Evolutionary conservation across 2,888 invertebrate species (phyloP).

Genomic region (Isoperla grammatica): DNA sequence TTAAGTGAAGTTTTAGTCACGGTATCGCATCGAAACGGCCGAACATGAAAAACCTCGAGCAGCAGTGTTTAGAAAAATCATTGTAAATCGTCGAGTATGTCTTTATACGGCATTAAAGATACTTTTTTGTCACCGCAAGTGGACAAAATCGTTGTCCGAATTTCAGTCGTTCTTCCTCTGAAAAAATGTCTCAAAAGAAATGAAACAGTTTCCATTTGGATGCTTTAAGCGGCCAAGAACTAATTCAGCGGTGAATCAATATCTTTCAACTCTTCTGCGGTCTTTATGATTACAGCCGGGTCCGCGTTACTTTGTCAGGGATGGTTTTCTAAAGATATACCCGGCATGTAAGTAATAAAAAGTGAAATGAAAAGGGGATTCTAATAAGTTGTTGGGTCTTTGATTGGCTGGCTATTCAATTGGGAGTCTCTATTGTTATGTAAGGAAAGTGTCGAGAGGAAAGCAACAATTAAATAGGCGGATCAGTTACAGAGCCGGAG

Average conservation of each 20-base stretch:
- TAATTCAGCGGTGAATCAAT: neutral
- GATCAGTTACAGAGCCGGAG: neutral
- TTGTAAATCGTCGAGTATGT: slow-evolving; percentile 5
- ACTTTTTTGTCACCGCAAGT: neutral
- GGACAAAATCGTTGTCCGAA: slow-evolving; percentile 11
- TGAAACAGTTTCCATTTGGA: slow-evolving; percentile 12
- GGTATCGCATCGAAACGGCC: slow-evolving; percentile 8
- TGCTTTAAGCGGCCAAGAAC: neutral
- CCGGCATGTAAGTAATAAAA: slow-evolving; percentile 11
- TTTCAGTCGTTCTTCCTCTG: neutral
- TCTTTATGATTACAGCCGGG: neutral
- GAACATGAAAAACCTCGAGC: neutral
- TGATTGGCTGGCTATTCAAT: slow-evolving; percentile 13
- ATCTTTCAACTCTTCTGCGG: neutral
- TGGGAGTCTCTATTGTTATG: slow-evolving; percentile 16
- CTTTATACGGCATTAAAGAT: neutral
- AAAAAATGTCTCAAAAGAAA: neutral
- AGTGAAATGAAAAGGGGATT: neutral
- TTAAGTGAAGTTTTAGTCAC: slow-evolving; percentile 17
- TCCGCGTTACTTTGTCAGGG: neutral
- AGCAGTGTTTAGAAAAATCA: neutral
- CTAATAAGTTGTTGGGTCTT: slow-evolving; percentile 3
- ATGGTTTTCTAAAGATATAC: neutral
- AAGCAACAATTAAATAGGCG: slow-evolving; percentile 26
- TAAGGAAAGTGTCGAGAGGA: slow-evolving; percentile 8